phyloP scores from a whole-genome alignment of 1,140 invertebrate species.

The Lucilia cuprina region DNA sequence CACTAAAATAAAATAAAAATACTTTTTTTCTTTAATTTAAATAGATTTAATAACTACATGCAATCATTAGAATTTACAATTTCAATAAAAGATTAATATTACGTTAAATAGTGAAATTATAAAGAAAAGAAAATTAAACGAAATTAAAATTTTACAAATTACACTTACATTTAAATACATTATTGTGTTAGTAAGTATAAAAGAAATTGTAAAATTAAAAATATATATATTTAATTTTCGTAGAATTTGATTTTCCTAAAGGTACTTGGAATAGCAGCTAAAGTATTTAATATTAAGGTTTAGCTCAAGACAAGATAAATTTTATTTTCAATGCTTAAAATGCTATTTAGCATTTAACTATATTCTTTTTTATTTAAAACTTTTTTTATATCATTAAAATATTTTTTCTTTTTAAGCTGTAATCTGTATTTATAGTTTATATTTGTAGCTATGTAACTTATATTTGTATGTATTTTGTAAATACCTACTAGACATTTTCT shows the following conservation, averaged over 20 bases:
- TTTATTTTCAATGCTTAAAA: too few relatives aligned
- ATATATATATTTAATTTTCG: background rate
- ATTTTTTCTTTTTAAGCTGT: too few relatives aligned
- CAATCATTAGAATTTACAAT: too few relatives aligned
- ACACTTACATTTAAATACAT: too few relatives aligned
- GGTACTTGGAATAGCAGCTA: background rate
- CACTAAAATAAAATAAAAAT: constrained; percentile 8
- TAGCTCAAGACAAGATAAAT: background rate
- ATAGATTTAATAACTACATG: background rate
- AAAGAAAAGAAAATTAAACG: too few relatives aligned
- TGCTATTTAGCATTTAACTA: too few relatives aligned
- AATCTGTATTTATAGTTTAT: too few relatives aligned
- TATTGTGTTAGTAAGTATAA: background rate
- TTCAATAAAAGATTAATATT: too few relatives aligned
- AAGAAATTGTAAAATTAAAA: background rate
- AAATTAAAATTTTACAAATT: too few relatives aligned
- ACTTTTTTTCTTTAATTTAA: background rate
- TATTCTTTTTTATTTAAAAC: too few relatives aligned
- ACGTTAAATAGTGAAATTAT: too few relatives aligned
- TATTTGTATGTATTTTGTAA: background rate
- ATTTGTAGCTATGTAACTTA: too few relatives aligned
- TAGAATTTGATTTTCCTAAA: background rate
- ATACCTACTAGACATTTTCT: background rate
- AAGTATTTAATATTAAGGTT: background rate
- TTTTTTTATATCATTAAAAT: background rate